Base-by-base conservation (phyloP, 1,140 invertebrate species). In the Megalonaias nervosa region DNA sequence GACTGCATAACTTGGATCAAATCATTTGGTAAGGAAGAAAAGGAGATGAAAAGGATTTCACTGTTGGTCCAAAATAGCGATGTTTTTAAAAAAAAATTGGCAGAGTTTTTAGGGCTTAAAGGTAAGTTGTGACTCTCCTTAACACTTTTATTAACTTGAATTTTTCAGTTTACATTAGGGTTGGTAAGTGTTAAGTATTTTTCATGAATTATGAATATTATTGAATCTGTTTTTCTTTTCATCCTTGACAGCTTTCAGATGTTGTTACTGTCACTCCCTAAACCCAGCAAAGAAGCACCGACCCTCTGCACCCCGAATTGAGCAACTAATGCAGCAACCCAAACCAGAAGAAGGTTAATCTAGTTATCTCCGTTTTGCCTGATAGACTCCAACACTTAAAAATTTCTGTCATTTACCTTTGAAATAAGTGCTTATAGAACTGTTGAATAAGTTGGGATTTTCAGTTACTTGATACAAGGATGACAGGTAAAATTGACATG, bases 221-320 rank as follows among this genome's bases (percentile, higher is more conserved):
- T 26, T n/a, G 19, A 71, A 12, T 71, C 21, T 48, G 17, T 19
- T 67, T 23, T 19, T 75, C 23, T 48, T 21, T 58, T 68, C 13
- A 15, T 38, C 64, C 16, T 97, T 91, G 86, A 85, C 75, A 92
- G 95, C 94, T 67, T 98, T 95, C 90, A 92, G 94, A 79, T 98
- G 97, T 91, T 96, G 95, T 82, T 97, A 97, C 88, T 98, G 97
- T 90, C 94, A 94, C 66, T 91, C 92, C 26, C 93, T 94, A 87
- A 98, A 98, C 92, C 94, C 95, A 67, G 94, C 96, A 23, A 92
- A 94, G 66, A 97, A 97, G 89, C 93, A 95, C 84, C 93, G 94
- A 67, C 95, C 95, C 6, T 91, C 92, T 59, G 95, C 95, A 57
- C 95, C 96, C 31, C 75, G 71, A 60, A 81, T 84, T 26, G 75